Evolutionary conservation across 1,140 invertebrate genomes (phyloP).

Genomic region (Leptoteleia sp.): DNA sequence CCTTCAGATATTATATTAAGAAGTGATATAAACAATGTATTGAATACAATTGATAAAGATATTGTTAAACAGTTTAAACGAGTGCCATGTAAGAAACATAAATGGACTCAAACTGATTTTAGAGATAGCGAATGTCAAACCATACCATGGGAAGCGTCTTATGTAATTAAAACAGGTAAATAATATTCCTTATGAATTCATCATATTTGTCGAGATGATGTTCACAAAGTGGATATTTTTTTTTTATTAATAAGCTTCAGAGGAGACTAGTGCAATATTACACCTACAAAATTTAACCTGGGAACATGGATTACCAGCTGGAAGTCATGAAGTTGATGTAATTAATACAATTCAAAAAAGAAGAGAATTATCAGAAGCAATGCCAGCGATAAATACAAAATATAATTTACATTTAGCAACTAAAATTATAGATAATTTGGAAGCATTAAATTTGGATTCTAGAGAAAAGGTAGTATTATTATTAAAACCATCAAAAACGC

Average conservation of each 20-base stretch:
- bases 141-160: conserved; percentile 87
- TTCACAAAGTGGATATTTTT: too few relatives aligned
- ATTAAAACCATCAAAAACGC: not conserved
- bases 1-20: too few relatives aligned
- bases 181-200: not conserved
- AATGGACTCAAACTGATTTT: conserved; percentile 86
- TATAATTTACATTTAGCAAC: conserved; percentile 81
- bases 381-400: conserved; percentile 81
- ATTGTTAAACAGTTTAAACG: not conserved
- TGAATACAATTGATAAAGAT: not conserved
- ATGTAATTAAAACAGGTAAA: conserved; percentile 66
- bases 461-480: conserved; percentile 82
- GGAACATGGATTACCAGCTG: conserved; percentile 84
- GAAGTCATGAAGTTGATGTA: conserved; percentile 84
- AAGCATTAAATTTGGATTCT: conserved; percentile 85
- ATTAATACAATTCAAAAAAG: conserved; percentile 84
- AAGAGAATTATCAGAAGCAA: conserved; percentile 82
- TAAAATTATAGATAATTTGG: conserved; percentile 84
- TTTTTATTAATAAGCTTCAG: too few relatives aligned
- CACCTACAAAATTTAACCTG: conserved; percentile 80
- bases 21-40: not conserved
- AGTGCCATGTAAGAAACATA: conserved; percentile 45
- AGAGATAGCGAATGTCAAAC: conserved; percentile 90
- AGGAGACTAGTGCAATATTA: conserved; percentile 62
- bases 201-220: too few relatives aligned